Evolutionary conservation across 2,113 vertebrate genomes (phyloP).

Genomic region (Poecilia latipinna): DNA sequence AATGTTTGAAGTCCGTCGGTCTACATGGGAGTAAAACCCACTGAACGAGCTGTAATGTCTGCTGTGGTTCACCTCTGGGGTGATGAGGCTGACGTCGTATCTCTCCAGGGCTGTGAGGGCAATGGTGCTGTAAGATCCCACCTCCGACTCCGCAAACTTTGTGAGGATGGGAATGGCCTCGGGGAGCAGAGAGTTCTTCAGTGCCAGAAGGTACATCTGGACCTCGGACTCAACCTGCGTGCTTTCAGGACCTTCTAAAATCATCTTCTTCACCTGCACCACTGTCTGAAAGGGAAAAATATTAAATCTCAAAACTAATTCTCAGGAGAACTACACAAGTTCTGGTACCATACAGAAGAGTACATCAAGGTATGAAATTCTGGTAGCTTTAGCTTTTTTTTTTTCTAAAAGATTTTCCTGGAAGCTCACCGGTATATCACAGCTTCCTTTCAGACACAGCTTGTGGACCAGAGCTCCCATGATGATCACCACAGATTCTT

Average conservation of each 20-base stretch:
- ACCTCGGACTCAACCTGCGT: slow-evolving; percentile 83
- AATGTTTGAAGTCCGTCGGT: not conserved
- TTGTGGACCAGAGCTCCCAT: slow-evolving; percentile 91
- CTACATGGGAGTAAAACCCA: not conserved
- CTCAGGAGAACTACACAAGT: not conserved
- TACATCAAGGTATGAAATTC: not conserved
- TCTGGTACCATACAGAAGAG: not conserved
- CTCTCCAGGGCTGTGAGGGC: slow-evolving; percentile 88
- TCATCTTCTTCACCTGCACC: slow-evolving; percentile 87
- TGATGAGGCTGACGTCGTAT: slow-evolving; percentile 85
- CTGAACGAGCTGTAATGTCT: slow-evolving; percentile 49
- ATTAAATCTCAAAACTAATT: not conserved
- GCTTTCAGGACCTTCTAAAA: slow-evolving; percentile 86
- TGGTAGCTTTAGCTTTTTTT: not conserved
- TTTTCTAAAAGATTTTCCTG: not conserved
- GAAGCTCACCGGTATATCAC: slow-evolving; percentile 88
- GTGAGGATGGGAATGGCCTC: slow-evolving; percentile 90
- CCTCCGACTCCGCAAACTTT: slow-evolving; percentile 86
- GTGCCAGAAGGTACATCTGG: slow-evolving; percentile 89
- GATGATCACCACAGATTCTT: slow-evolving; percentile 91
- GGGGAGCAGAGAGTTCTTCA: slow-evolving; percentile 92
- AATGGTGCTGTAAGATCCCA: slow-evolving; percentile 86
- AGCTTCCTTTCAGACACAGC: slow-evolving; percentile 87
- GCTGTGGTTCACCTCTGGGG: slow-evolving; percentile 81
- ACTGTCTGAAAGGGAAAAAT: slow-evolving; percentile 82